Evolutionary conservation across 2,888 invertebrate genomes (phyloP), one percentile per base, ranked within the genome.

Genomic region (Frankliniella intonsa): DNA sequence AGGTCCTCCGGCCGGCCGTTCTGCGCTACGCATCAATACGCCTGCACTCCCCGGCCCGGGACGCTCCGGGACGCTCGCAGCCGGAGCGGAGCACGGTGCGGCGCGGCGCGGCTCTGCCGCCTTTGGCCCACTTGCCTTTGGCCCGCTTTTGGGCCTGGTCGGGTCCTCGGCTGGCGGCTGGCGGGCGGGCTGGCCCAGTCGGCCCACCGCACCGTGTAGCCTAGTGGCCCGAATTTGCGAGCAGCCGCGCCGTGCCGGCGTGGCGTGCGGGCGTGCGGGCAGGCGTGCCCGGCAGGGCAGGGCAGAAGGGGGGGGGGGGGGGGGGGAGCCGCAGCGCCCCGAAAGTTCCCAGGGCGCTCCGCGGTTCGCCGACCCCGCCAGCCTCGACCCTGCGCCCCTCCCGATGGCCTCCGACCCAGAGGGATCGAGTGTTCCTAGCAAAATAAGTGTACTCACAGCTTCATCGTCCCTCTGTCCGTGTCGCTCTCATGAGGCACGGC

Each of bases 181-280:
- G 62, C 62, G 8, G 19, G 62, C 38, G 62, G 19, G 7, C 55
- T 12, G 55, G 17, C 62, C 7, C 62, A 25, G 69, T 25, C 2
- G 22, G 12, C 69, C n/a, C 69, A 12, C 69, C n/a, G 22, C 69
- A 76, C 69, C 69, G 69, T 76, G 69, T 25, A 76, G 69, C 69
- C 69, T 76, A 76, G 69, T 76, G 69, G 22, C 69, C 69, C 69
- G 69, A 76, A 76, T 76, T 76, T 76, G 69, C 69, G 69, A 76
- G 69, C 22, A 76, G 69, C 14, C 55, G 55, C 55, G 55, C 55
- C 55, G 55, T 9, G 25, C 22, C n/a, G 69, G 12, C 22, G 69
- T 12, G 12, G 11, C 25, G 12, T 12, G 10, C 19, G n/a, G n/a
- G 22, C 38, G 38, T 2, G 38, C 38, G 38, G n/a, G n/a, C 69